These are phyloP conservation scores for Isurus oxyrinchus DNA, from an alignment of 2,113 vertebrate species.

Conservation along the genomic window DNA sequence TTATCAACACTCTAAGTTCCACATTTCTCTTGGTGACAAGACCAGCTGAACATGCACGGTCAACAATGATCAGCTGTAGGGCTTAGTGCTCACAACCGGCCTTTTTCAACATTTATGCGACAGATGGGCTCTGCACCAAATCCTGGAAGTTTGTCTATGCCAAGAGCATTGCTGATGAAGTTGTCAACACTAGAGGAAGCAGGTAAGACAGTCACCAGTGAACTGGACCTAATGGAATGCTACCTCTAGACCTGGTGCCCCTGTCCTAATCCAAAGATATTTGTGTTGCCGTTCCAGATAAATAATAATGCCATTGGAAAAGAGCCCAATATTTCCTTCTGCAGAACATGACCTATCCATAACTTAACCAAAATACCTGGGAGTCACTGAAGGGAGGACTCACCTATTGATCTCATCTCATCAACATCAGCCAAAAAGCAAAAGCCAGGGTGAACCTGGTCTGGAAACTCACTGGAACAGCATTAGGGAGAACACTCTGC, in stretches of 20 bases:
- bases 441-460: neutral
- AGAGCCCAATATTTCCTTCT: neutral
- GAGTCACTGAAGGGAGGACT: no score
- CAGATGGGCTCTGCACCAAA: neutral
- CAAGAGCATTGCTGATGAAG: neutral
- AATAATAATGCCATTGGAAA: neutral
- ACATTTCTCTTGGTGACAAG: no score
- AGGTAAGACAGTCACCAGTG: neutral
- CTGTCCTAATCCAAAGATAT: neutral
- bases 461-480: neutral
- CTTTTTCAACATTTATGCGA: neutral
- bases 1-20: no score
- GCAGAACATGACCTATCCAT: no score
- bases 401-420: no score
- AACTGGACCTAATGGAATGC: neutral
- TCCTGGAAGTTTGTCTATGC: slow-evolving; percentile 15
- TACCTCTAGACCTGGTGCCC: neutral
- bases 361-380: no score
- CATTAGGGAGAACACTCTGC: neutral
- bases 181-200: neutral
- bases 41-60: neutral
- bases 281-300: neutral
- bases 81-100: neutral
- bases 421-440: neutral
- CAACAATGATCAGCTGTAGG: slow-evolving; percentile 21